A percentile compares a stretch with the other conserved stretches of the same genome.
Conservation (phyloP, 2,888 invertebrate genomes). For the Drosophila paranaensis region DNA sequence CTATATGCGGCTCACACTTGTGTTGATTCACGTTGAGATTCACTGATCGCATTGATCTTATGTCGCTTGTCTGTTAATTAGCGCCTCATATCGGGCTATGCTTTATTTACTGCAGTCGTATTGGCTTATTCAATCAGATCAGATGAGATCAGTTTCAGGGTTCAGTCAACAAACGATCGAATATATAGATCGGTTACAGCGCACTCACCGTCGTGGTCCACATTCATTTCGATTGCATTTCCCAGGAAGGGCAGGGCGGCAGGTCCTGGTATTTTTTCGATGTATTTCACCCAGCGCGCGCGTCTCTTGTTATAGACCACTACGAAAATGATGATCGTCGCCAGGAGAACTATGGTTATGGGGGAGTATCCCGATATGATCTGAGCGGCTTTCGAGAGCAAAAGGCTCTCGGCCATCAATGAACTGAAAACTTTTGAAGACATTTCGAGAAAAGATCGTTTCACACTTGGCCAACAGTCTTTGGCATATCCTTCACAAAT, state of each 20-base stretch:
- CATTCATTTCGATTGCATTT: conserved; percentile 87
- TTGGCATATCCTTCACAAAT: conserved; percentile 40
- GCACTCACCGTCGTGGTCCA: conserved; percentile 86
- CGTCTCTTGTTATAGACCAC: conserved; percentile 83
- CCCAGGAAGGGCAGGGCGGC: conserved; percentile 87
- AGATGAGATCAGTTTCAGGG: conserved; percentile 60
- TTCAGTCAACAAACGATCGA: conserved; percentile 38
- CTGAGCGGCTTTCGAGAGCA: conserved; percentile 80
- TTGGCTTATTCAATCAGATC: conserved; percentile 60
- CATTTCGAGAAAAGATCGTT: conserved; percentile 56
- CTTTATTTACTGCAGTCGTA: conserved; percentile 46
- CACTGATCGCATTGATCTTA: conserved; percentile 17
- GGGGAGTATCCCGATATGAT: conserved; percentile 83
- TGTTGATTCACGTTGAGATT: conserved; percentile 7
- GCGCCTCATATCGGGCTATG: conserved; percentile 51
- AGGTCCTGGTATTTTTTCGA: conserved; percentile 87
- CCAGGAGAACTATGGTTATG: conserved; percentile 78
- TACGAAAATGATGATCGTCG: conserved; percentile 72
- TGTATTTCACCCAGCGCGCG: conserved; percentile 84
- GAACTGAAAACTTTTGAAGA: conserved; percentile 78
- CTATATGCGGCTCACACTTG: neutral
- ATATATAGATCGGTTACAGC: conserved; percentile 21
- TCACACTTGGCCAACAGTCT: conserved; percentile 20
- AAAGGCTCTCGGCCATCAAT: conserved; percentile 82
- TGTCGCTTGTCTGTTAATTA: conserved; percentile 59